Evolutionary conservation across 2,113 vertebrate species (phyloP).

Genomic region (Scartelaos histophorus): DNA sequence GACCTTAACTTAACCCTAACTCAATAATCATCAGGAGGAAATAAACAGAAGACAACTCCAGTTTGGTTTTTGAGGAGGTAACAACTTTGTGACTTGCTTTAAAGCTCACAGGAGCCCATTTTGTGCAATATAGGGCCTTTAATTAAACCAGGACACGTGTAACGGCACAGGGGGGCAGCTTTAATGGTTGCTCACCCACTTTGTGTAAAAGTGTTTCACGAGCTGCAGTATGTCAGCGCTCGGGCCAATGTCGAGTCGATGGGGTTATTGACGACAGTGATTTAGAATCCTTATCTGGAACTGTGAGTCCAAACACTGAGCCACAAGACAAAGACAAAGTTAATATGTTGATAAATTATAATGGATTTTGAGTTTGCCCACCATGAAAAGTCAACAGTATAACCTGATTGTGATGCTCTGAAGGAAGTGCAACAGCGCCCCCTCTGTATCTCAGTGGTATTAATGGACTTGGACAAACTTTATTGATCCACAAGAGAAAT

Average conservation of each 20-base stretch:
- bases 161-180: conserved; percentile 11
- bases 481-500: too few species aligned
- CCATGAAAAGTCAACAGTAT: conserved; percentile 28
- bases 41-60: too few species aligned
- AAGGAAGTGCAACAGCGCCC: not conserved
- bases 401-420: conserved; percentile 2
- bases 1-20: too few species aligned
- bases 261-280: conserved; percentile 38
- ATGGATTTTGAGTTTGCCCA: conserved; percentile 24
- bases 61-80: too few species aligned
- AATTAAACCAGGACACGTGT: conserved; percentile 65
- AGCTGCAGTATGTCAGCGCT: conserved; percentile 17
- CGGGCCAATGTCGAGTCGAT: conserved; percentile 12
- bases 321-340: conserved; percentile 37
- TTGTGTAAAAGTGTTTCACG: conserved; percentile 47
- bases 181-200: conserved; percentile 40
- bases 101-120: conserved; percentile 39
- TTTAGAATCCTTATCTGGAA: conserved; percentile 44
- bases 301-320: not conserved
- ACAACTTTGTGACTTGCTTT: too few species aligned
- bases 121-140: conserved; percentile 66
- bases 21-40: too few species aligned
- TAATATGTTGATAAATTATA: conserved; percentile 35
- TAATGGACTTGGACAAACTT: not conserved
- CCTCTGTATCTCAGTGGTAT: not conserved